Conservation (phyloP, 2,797 vertebrate species). For the Rhinophrynus dorsalis region DNA sequence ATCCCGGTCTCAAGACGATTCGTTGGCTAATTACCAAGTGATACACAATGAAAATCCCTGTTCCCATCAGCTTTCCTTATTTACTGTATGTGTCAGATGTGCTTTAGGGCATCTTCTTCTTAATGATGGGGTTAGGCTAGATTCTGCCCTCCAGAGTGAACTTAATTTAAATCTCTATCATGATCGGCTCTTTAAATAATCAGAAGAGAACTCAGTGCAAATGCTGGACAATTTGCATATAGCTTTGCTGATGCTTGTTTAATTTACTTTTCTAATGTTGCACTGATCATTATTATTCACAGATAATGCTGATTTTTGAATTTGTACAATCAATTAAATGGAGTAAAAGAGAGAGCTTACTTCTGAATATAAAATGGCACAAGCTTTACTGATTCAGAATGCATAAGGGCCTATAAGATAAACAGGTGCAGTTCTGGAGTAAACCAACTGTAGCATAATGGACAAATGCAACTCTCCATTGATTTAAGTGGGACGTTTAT, state of each 20-base stretch:
- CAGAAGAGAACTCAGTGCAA: not conserved
- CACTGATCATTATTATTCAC: not conserved
- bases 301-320: too few species aligned
- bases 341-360: too few species aligned
- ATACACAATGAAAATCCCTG: not conserved
- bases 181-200: not conserved
- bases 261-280: not conserved
- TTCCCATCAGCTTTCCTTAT: not conserved
- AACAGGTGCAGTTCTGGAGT: too few species aligned
- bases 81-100: not conserved
- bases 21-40: too few species aligned
- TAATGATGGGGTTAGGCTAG: slow-evolving; percentile 1
- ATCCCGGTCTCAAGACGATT: too few species aligned
- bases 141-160: not conserved
- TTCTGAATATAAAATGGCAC: too few species aligned
- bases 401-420: too few species aligned
- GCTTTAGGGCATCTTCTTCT: slow-evolving; percentile 1
- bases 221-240: not conserved
- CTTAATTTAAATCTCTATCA: slow-evolving; percentile 4
- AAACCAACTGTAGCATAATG: too few species aligned
- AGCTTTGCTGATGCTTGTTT: not conserved
- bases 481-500: too few species aligned
- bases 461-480: too few species aligned
- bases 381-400: too few species aligned
- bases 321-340: too few species aligned